phyloP scores from a whole-genome alignment of 2,797 vertebrate genomes.

The Neosilurus hyrtlii region DNA sequence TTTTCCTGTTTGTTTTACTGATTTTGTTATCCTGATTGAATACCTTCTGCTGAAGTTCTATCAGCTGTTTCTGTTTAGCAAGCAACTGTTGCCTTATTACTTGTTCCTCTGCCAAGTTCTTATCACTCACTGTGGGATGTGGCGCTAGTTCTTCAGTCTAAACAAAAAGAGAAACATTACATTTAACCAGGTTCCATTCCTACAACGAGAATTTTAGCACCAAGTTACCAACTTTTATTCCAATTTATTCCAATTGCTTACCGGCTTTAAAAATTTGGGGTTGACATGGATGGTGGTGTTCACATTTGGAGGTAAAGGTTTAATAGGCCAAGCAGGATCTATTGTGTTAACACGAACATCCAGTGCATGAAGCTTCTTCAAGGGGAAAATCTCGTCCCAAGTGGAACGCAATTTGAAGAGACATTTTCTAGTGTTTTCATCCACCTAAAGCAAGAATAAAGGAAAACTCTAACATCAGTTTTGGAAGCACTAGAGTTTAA shows the following conservation, averaged over 20 bases:
- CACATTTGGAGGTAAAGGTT: conserved; percentile 90
- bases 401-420: conserved; percentile 98
- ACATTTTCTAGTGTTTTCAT: conserved; percentile 98
- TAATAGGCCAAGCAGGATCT: conserved; percentile 98
- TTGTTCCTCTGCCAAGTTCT: conserved; percentile 86
- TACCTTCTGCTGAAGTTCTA: conserved; percentile 97
- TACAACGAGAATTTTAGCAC: not conserved
- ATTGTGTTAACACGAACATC: conserved; percentile 92
- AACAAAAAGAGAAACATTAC: conserved; percentile 58
- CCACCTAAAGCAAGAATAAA: conserved; percentile 92
- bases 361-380: conserved; percentile 94
- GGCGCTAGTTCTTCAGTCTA: conserved; percentile 76
- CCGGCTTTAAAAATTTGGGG: conserved; percentile 97
- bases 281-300: conserved; percentile 99
- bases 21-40: conserved; percentile 72
- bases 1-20: conserved; percentile 84
- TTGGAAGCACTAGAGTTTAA: conserved; percentile 39
- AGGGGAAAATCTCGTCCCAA: conserved; percentile 97
- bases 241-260: conserved; percentile 70
- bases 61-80: conserved; percentile 96
- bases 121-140: conserved; percentile 76
- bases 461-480: conserved; percentile 23
- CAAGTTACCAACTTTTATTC: not conserved
- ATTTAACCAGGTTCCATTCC: not conserved
- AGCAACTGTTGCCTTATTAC: conserved; percentile 93